Conservation (phyloP, 2,113 vertebrate species). For the Furnarius figulus region DNA sequence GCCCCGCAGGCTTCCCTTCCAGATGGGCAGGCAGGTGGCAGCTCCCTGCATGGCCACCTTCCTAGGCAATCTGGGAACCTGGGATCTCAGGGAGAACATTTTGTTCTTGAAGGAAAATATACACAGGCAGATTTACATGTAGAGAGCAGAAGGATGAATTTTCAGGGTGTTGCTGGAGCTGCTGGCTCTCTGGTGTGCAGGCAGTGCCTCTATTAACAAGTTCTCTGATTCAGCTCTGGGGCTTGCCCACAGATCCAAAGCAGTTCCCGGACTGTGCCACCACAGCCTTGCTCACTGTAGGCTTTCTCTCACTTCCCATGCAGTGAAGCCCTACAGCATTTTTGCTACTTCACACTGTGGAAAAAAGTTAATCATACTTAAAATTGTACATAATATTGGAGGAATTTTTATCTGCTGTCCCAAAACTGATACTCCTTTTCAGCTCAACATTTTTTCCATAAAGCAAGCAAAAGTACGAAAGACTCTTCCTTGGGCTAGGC, state of each 20-base stretch:
- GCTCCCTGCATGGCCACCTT: not conserved
- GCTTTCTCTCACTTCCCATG: not conserved
- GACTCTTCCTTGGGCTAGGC: not conserved
- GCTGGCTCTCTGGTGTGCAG: not conserved
- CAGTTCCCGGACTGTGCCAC: not conserved
- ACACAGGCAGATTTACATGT: rapidly evolving
- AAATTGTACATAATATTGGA: not conserved
- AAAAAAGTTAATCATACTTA: not conserved
- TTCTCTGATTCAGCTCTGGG: not conserved
- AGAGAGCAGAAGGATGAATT: not conserved
- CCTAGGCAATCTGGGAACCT: not conserved
- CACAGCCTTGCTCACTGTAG: not conserved
- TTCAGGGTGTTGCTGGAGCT: not conserved
- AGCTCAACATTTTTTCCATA: not conserved
- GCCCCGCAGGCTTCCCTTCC: not conserved
- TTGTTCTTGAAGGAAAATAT: not conserved
- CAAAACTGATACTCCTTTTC: not conserved
- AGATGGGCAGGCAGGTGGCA: not conserved
- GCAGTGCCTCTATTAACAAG: not conserved
- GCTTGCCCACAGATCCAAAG: not conserved
- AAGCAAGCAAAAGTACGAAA: not conserved
- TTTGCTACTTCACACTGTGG: not conserved
- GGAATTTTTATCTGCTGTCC: not conserved
- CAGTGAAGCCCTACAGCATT: not conserved
- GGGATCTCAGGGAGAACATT: not conserved